Base-by-base conservation (phyloP, 2,888 invertebrate genomes). In the Mayetiola destructor region DNA sequence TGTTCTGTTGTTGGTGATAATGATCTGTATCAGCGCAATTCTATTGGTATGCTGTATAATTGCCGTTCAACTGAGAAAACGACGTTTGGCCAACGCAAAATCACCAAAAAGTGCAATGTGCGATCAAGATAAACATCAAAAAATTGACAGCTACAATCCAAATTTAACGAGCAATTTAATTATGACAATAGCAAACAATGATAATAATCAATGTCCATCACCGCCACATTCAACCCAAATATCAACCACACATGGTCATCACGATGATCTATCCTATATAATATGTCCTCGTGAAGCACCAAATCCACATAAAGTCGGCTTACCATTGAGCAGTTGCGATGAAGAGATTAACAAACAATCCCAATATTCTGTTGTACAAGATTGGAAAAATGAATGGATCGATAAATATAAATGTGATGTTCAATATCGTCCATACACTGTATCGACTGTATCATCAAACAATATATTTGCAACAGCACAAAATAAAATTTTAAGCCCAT, bases 321-420 rank as follows among this genome's bases (percentile, higher is more conserved):
- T 75, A 23, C 75, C 75, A 2, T 65, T 73, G 1, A 73, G 72
- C 59, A 70, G 69, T 59, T 69, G 66, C 21, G 68, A 58, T 66
- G 75, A 75, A 59, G 74, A 75, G 52, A 73, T 75, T 36, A 69
- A 70, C 0, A 75, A 75, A 59, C 75, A 76, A 61, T 75, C 75
- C 62, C 66, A 75, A 0, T 74, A 73, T 60, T 75, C 75, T 2
- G 64, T 75, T 30, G 74, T 74, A 6, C 72, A 73, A 56, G 73
- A 73, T 61, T 73, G 73, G 59, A 73, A 74, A 59, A 70, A 74
- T 59, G 72, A 73, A 61, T 62, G 73, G 48, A 73, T 73, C 42
- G 73, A 73, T 58, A 73, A 74, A 59, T 70, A 71, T 40, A 73
- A 74, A 59, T 73, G 73, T 57, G 40, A 29, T 23, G 14, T 64